Conservation (phyloP, 2,113 vertebrate species). For the Lontra canadensis region DNA sequence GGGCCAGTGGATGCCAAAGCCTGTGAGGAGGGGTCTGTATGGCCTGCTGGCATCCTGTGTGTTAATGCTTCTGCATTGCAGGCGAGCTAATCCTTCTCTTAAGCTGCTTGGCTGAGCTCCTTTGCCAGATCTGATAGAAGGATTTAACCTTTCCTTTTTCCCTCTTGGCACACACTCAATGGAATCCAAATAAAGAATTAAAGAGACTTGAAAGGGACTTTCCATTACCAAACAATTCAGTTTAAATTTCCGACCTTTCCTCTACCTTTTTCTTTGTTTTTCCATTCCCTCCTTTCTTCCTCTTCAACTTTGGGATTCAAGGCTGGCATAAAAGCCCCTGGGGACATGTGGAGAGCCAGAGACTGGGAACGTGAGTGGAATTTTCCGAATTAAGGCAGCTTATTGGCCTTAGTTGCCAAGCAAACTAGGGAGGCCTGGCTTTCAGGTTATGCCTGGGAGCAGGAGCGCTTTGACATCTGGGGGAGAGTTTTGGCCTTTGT, state of each 20-base stretch:
- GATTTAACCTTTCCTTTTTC: conserved; percentile 76
- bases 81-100: conserved; percentile 47
- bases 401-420: conserved; percentile 41
- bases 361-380: conserved; percentile 51
- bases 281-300: conserved; percentile 28
- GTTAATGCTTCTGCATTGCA: conserved; percentile 3
- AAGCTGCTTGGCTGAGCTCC: conserved; percentile 47
- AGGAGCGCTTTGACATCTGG: conserved; percentile 23
- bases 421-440: background rate
- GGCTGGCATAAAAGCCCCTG: conserved; percentile 46
- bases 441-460: background rate
- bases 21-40: background rate
- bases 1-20: background rate
- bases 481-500: background rate
- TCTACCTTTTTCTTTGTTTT: conserved; percentile 27
- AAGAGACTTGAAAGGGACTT: conserved; percentile 70
- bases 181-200: conserved; percentile 75
- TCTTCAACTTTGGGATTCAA: conserved; percentile 37
- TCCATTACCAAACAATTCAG: conserved; percentile 71
- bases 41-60: background rate
- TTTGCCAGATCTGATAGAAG: conserved; percentile 73
- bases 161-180: conserved; percentile 60
- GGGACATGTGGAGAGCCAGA: conserved; percentile 31
- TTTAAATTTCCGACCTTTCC: conserved; percentile 71
- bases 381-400: conserved; percentile 75